These are phyloP conservation scores for Argyrosomus japonicus DNA, from an alignment of 2,113 vertebrate genomes.

Conservation along the genomic window DNA sequence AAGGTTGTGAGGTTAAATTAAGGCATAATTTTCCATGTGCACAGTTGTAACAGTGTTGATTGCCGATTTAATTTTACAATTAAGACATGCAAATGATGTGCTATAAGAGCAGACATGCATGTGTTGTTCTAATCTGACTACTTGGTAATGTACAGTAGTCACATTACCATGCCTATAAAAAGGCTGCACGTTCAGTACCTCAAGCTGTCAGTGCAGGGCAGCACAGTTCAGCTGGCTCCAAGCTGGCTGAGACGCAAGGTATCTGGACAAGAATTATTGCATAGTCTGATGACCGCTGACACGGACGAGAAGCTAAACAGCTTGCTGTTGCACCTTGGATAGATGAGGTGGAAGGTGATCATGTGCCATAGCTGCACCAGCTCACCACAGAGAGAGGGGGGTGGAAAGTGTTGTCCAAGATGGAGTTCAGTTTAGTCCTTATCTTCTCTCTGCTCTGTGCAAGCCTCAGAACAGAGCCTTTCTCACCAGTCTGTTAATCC, in stretches of 20 bases:
- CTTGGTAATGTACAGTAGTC: not conserved
- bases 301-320: slow-evolving; percentile 16
- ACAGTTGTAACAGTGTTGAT: not conserved
- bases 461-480: not conserved
- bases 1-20: not conserved
- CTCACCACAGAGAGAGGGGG: not conserved
- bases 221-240: slow-evolving; percentile 45
- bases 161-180: not conserved
- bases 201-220: slow-evolving; percentile 57
- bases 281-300: slow-evolving; percentile 23
- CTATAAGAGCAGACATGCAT: not conserved
- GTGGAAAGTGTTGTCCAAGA: not conserved
- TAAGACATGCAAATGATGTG: not conserved
- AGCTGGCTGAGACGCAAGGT: slow-evolving; percentile 7
- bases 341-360: slow-evolving; percentile 22
- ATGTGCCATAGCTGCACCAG: not conserved
- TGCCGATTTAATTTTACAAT: not conserved
- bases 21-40: not conserved
- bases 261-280: slow-evolving; percentile 30
- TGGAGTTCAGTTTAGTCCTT: slow-evolving; percentile 7
- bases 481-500: slow-evolving; percentile 5
- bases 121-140: not conserved
- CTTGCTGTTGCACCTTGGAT: not conserved
- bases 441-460: slow-evolving; percentile 1
- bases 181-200: slow-evolving; percentile 28